A percentile compares a stretch with the other conserved stretches of the same genome.
phyloP scores from a whole-genome alignment of 2,797 vertebrate genomes.

The Lithobates pipiens region DNA sequence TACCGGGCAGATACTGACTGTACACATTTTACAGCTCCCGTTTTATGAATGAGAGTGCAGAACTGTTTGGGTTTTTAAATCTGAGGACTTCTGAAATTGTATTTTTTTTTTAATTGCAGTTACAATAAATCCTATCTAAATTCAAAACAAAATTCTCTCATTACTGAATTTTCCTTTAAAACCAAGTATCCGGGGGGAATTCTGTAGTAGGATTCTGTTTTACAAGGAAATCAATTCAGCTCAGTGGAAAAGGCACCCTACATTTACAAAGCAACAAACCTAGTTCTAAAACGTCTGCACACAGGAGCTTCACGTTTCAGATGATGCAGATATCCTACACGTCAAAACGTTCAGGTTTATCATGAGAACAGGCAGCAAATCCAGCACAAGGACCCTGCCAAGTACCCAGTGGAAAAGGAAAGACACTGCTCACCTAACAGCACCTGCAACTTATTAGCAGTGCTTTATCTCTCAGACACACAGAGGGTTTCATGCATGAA shows the following conservation, averaged over 20 bases:
- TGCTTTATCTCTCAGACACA: constrained; percentile 70
- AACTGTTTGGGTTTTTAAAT: too few species aligned
- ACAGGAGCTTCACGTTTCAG: neutral
- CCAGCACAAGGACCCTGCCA: constrained; percentile 69
- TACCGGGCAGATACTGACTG: too few species aligned
- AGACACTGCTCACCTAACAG: constrained; percentile 68
- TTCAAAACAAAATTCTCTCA: too few species aligned
- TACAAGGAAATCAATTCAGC: too few species aligned
- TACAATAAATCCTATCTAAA: too few species aligned
- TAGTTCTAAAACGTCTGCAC: neutral
- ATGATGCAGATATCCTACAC: neutral
- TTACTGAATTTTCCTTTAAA: too few species aligned
- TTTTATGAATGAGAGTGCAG: too few species aligned
- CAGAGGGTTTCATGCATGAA: constrained; percentile 69
- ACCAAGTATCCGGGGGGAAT: too few species aligned
- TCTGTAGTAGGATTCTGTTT: too few species aligned
- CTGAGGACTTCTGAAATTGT: too few species aligned
- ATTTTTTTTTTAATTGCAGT: too few species aligned
- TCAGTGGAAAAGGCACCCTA: neutral
- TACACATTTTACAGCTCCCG: too few species aligned
- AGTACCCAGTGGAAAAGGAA: constrained; percentile 64
- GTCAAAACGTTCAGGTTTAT: neutral
- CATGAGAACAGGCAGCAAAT: neutral
- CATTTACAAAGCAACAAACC: neutral
- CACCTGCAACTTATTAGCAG: constrained; percentile 72